phyloP scores from a whole-genome alignment of 2,113 vertebrate genomes.

The Egretta garzetta region DNA sequence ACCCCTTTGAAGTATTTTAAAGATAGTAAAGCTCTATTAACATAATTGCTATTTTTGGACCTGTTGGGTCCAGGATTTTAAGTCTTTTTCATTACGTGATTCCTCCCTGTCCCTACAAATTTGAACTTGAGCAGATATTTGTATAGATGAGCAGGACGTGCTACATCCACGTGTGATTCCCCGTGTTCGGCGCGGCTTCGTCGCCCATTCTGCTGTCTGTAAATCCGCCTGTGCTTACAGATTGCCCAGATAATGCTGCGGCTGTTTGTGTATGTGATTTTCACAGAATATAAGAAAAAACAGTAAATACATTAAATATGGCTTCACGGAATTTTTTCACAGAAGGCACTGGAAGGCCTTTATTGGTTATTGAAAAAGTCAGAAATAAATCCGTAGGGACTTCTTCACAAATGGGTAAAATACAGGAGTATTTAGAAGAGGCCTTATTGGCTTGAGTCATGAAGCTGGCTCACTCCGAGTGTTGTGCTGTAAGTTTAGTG shows the following conservation, averaged over 20 bases:
- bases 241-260: neutral
- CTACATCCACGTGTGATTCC: neutral
- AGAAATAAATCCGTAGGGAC: constrained; percentile 17
- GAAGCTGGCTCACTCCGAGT: constrained; percentile 73
- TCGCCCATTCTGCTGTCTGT: neutral
- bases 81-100: neutral
- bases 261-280: neutral
- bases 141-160: neutral
- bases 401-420: constrained; percentile 37
- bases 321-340: neutral
- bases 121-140: neutral
- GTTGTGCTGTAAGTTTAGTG: constrained; percentile 78
- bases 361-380: constrained; percentile 15
- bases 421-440: constrained; percentile 58
- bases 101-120: neutral
- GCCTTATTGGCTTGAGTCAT: constrained; percentile 76
- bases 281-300: neutral
- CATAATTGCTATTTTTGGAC: neutral
- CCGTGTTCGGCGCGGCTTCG: neutral
- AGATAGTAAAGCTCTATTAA: neutral
- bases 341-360: neutral
- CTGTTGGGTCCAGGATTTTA: neutral
- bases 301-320: neutral
- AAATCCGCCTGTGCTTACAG: neutral
- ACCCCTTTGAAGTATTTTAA: neutral